Conservation (phyloP, 2,797 vertebrate species). For the Manis javanica region DNA sequence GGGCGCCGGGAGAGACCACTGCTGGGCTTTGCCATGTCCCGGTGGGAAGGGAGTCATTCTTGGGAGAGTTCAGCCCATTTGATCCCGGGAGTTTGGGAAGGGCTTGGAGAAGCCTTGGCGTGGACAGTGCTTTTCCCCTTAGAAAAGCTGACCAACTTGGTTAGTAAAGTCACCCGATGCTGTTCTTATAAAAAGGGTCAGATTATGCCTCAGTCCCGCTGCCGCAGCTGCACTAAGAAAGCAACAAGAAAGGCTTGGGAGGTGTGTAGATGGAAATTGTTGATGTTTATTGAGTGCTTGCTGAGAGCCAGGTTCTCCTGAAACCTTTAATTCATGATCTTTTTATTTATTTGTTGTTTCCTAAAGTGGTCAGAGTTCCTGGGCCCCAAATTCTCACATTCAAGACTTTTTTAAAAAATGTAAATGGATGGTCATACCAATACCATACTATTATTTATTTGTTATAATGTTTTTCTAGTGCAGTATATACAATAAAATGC, state of each 20-base stretch:
- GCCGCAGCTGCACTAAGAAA: neutral
- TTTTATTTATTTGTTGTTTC: no score
- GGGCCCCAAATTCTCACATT: no score
- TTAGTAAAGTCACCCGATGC: neutral
- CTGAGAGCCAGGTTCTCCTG: neutral
- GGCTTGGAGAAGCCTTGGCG: neutral
- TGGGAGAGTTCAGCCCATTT: neutral
- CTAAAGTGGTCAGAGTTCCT: no score
- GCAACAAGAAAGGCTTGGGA: neutral
- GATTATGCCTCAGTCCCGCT: neutral
- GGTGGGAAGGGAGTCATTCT: neutral
- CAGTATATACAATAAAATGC: no score
- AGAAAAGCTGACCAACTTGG: neutral
- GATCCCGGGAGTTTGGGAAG: neutral
- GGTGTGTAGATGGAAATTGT: neutral
- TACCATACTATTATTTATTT: no score
- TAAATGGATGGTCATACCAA: no score
- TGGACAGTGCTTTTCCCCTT: neutral
- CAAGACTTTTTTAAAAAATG: no score
- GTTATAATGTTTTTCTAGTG: no score
- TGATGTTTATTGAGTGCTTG: neutral
- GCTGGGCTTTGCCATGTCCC: neutral
- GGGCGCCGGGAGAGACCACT: neutral
- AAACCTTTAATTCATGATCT: neutral
- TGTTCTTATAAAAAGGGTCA: neutral